Evolutionary conservation across 2,888 invertebrate genomes (phyloP).

Genomic region (Hyposoter dolosus): DNA sequence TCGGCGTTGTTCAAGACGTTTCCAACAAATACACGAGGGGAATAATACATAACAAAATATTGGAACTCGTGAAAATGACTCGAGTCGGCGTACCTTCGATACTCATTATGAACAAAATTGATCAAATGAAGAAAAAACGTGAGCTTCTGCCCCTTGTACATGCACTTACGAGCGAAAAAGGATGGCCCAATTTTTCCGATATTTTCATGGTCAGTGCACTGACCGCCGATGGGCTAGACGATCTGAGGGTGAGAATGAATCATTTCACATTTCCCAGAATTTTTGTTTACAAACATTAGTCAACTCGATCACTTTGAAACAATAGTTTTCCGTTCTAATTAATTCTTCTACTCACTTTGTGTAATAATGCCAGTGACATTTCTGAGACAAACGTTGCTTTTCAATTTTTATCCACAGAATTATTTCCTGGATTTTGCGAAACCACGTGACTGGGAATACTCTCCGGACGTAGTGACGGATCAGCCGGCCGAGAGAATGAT

Average conservation of each 20-base stretch:
- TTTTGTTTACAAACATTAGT: not conserved
- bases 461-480: constrained; percentile 90
- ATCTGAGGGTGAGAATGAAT: constrained; percentile 87
- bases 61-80: constrained; percentile 87
- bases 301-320: not conserved
- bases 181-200: constrained; percentile 93
- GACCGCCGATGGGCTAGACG: constrained; percentile 90
- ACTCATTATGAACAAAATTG: constrained; percentile 95
- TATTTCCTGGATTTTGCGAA: constrained; percentile 90
- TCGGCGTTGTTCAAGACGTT: constrained; percentile 95
- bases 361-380: not conserved
- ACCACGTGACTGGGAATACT: constrained; percentile 89
- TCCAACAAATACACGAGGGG: constrained; percentile 90
- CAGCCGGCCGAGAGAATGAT: constrained; percentile 90
- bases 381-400: not conserved
- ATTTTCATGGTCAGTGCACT: constrained; percentile 97
- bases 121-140: constrained; percentile 88
- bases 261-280: not conserved
- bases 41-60: constrained; percentile 89
- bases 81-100: constrained; percentile 88
- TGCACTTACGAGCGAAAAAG: constrained; percentile 88
- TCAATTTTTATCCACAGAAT: constrained; percentile 84
- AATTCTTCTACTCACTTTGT: not conserved
- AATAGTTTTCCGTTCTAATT: not conserved
- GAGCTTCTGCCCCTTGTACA: constrained; percentile 90